These are phyloP conservation scores for Cladorhizidae sp. DNA, from an alignment of 37 sponge, comb jelly and placozoan species.

Conservation along the genomic window DNA sequence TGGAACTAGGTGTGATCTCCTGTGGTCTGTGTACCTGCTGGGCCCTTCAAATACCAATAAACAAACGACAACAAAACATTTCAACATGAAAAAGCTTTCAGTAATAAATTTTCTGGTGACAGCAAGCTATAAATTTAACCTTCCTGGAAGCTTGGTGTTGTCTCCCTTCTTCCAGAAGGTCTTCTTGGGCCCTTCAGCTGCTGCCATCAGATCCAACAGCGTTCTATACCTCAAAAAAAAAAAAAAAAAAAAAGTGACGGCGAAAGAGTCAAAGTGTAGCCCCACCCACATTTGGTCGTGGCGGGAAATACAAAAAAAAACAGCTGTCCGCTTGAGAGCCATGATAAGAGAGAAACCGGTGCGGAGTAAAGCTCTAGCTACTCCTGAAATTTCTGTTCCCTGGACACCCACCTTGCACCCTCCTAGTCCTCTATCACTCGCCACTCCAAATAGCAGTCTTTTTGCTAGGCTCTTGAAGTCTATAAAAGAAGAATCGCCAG, in stretches of 20 bases:
- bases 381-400: no score
- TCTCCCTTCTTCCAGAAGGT: conserved; percentile 78
- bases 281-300: no score
- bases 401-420: conserved; percentile 24
- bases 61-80: not conserved
- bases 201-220: conserved; percentile 16
- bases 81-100: not conserved
- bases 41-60: conserved; percentile 10
- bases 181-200: conserved; percentile 30
- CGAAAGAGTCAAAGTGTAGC: no score
- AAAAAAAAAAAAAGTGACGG: no score
- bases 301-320: no score
- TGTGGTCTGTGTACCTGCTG: conserved; percentile 33
- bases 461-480: not conserved
- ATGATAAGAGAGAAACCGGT: not conserved
- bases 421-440: conserved; percentile 11
- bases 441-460: not conserved
- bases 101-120: not conserved
- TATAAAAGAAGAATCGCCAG: not conserved
- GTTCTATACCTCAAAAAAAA: no score
- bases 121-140: conserved; percentile 22
- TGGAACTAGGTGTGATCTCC: not conserved
- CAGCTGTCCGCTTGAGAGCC: no score
- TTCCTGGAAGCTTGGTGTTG: conserved; percentile 78
- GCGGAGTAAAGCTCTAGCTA: no score